These are phyloP conservation scores for Pectinophora gossypiella DNA, from an alignment of 1,140 invertebrate species.

Conservation along the genomic window DNA sequence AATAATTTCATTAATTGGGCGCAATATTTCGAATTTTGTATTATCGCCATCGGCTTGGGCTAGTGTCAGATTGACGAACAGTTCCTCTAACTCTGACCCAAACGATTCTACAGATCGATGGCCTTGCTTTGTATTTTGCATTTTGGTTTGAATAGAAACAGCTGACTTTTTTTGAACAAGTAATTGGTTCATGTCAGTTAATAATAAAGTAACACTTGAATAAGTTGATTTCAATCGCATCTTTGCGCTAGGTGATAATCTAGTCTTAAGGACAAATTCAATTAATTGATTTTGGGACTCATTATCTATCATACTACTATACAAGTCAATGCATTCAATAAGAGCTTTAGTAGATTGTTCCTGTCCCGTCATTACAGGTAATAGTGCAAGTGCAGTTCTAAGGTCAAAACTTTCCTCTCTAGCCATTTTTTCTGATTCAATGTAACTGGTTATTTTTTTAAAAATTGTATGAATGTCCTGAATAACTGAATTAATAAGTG, in stretches of 20 bases:
- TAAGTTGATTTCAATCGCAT: slow-evolving; percentile 4
- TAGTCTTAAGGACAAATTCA: slow-evolving; percentile 9
- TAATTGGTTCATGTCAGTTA: neutral
- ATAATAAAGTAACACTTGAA: neutral
- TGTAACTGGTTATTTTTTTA: no score
- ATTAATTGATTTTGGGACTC: neutral
- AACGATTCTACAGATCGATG: neutral
- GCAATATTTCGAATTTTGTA: neutral
- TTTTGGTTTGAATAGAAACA: no score
- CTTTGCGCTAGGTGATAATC: no score
- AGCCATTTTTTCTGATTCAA: no score
- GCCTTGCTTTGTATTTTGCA: neutral
- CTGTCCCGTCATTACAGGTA: slow-evolving; percentile 19
- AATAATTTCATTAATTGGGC: slow-evolving; percentile 4
- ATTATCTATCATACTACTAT: slow-evolving; percentile 14
- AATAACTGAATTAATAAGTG: no score
- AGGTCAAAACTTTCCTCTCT: slow-evolving; percentile 21
- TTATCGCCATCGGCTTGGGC: slow-evolving; percentile 5
- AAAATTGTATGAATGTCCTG: no score
- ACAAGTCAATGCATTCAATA: slow-evolving; percentile 25
- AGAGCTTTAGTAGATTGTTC: slow-evolving; percentile 19
- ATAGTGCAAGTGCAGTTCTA: slow-evolving; percentile 16
- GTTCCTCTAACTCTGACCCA: slow-evolving; percentile 1
- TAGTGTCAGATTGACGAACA: slow-evolving; percentile 9
- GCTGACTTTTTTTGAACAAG: slow-evolving; percentile 4